These are phyloP conservation scores for Epinotia nisella DNA, from an alignment of 2,888 invertebrate genomes.

Conservation along the genomic window DNA sequence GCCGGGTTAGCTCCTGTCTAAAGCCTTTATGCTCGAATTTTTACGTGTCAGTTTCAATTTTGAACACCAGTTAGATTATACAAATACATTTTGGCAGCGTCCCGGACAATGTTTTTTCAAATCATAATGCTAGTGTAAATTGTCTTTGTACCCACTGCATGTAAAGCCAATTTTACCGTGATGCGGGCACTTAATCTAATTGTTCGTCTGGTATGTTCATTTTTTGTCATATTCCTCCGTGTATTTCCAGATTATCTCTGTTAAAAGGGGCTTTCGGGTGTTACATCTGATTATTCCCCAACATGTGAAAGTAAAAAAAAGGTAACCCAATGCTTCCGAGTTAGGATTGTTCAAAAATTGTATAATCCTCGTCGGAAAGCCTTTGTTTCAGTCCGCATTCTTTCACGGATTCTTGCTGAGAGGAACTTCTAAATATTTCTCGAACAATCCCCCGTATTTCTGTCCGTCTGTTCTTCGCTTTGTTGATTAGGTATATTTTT, in stretches of 20 bases:
- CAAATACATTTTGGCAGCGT: neutral
- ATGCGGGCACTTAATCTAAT: neutral
- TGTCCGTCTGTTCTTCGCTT: slow-evolving; percentile 65
- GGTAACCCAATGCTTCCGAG: slow-evolving; percentile 4
- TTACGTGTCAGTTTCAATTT: neutral
- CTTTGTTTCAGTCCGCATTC: slow-evolving; percentile 60
- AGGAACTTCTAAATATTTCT: slow-evolving; percentile 64
- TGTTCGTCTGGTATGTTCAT: neutral
- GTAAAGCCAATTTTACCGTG: no score
- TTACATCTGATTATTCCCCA: neutral
- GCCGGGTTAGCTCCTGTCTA: neutral
- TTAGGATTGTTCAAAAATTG: slow-evolving; percentile 26
- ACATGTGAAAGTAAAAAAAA: slow-evolving; percentile 2
- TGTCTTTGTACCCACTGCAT: neutral
- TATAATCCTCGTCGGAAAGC: slow-evolving; percentile 51
- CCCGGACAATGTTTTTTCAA: neutral
- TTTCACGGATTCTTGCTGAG: slow-evolving; percentile 59
- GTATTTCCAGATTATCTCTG: neutral
- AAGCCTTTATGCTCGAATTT: neutral
- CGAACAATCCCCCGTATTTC: slow-evolving; percentile 62
- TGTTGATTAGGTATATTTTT: slow-evolving; percentile 66
- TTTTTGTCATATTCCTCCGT: neutral
- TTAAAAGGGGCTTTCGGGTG: neutral
- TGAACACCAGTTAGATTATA: neutral
- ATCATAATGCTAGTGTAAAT: neutral